Evolutionary conservation across 2,888 invertebrate species (phyloP).

Genomic region (Morinoia aosen): DNA sequence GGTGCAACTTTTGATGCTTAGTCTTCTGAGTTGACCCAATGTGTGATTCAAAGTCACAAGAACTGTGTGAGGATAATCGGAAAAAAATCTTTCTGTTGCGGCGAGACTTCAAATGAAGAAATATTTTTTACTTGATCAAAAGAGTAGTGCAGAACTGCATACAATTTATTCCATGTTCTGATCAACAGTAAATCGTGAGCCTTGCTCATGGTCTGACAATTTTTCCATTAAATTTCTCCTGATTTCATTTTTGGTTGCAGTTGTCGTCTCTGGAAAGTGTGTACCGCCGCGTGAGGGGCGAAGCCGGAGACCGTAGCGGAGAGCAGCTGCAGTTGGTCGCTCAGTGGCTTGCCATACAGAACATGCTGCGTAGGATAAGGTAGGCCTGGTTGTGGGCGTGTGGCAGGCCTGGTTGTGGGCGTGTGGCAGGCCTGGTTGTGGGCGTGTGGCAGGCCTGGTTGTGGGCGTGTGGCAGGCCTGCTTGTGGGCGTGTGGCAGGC

Average conservation of each 20-base stretch:
- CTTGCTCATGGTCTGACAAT: background rate
- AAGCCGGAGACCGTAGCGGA: background rate
- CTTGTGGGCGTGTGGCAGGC: too few relatives aligned
- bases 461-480: too few relatives aligned
- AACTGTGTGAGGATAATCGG: too few relatives aligned
- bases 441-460: too few relatives aligned
- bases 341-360: constrained; percentile 37
- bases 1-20: too few relatives aligned
- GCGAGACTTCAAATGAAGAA: too few relatives aligned
- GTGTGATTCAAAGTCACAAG: too few relatives aligned
- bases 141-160: background rate
- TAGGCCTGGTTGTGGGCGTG: background rate
- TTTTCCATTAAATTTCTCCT: background rate
- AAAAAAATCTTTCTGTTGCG: too few relatives aligned
- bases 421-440: too few relatives aligned
- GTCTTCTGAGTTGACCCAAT: too few relatives aligned
- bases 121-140: background rate
- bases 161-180: background rate
- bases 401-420: too few relatives aligned
- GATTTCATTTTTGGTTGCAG: background rate
- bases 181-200: background rate
- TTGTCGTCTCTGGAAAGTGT: background rate
- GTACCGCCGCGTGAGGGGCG: background rate
- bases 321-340: constrained; percentile 30
- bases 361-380: constrained; percentile 40